Conservation (phyloP, 2,888 invertebrate genomes). For the Ectropis crepuscularia region DNA sequence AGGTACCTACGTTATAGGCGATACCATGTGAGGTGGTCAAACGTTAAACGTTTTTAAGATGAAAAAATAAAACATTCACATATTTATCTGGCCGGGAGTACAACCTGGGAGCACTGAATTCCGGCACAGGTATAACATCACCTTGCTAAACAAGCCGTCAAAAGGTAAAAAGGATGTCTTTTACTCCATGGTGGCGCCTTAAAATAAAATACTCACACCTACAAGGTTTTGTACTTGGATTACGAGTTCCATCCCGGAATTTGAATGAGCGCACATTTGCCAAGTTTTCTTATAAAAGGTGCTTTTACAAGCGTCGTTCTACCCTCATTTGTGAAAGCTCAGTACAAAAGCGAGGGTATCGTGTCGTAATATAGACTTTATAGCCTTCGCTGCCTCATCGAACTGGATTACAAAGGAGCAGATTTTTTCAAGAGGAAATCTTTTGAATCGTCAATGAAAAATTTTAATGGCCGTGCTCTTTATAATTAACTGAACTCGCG, state of each 20-base stretch:
- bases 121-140: too few species aligned
- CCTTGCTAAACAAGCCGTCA: too few species aligned
- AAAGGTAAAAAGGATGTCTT: too few species aligned
- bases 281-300: conserved; percentile 20
- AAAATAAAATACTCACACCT: background rate
- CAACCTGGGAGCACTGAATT: too few species aligned
- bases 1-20: too few species aligned
- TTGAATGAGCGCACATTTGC: conserved; percentile 8
- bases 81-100: too few species aligned
- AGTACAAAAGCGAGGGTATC: conserved; percentile 16
- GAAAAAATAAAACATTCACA: too few species aligned
- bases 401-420: conserved; percentile 15
- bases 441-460: background rate
- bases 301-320: conserved; percentile 10
- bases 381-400: conserved; percentile 19
- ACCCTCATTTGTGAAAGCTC: conserved; percentile 29
- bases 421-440: conserved; percentile 8
- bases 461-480: background rate
- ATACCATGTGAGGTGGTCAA: too few species aligned
- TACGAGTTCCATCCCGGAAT: conserved; percentile 5
- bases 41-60: too few species aligned
- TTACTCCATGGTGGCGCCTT: too few species aligned
- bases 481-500: background rate
- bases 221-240: background rate
- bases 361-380: conserved; percentile 23